Evolutionary conservation across 2,797 vertebrate genomes (phyloP), one percentile per base, ranked within the genome.

Genomic region (Neopelma chrysocephalum): DNA sequence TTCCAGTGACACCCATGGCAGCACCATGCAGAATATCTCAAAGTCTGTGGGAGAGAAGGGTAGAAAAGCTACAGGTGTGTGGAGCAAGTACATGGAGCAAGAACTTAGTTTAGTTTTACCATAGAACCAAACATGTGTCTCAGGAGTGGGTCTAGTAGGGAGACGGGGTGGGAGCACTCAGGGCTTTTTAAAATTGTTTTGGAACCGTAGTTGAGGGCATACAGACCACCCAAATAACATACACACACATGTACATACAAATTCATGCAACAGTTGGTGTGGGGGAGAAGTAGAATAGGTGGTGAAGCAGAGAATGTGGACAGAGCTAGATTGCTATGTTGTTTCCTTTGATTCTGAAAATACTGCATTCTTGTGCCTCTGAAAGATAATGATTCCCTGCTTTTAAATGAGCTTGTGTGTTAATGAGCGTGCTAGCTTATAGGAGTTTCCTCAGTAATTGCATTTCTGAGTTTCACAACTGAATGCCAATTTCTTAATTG

Each of bases 1-100:
- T 87, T 95, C 87, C 81, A 86, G 87, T 96, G 96, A 97, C 97
- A 96, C 90, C 93, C 94, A 92, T 96, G 76, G 65, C 86, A 97
- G 93, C 92, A 93, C 92, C 78, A 18, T 76, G 62, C 78, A 92
- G 86, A 79, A 58, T 96, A 94, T 94, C 91, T 96, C 92, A 87
- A 82, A 77, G 50, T 92, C 89, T 96, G 64, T 93, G 93, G 91
- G 72, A 92, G 68, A 96, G 88, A 87, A 94, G 27, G 53, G 42
- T 96, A 94, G 96, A 71, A 90, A 79, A 96, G 87, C 75, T 94
- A 38, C 93, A 95, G 76, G 68, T 79, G 64, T 91, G 19, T 78
- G 82, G 32, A 71, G 50, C 48, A 56, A 95, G 85, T 81, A 82
- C 29, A 17, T 79, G 89, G 71, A 91, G 69, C 18, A 26, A 89